phyloP scores from a whole-genome alignment of 2,797 vertebrate genomes.

The Balearica regulorum region DNA sequence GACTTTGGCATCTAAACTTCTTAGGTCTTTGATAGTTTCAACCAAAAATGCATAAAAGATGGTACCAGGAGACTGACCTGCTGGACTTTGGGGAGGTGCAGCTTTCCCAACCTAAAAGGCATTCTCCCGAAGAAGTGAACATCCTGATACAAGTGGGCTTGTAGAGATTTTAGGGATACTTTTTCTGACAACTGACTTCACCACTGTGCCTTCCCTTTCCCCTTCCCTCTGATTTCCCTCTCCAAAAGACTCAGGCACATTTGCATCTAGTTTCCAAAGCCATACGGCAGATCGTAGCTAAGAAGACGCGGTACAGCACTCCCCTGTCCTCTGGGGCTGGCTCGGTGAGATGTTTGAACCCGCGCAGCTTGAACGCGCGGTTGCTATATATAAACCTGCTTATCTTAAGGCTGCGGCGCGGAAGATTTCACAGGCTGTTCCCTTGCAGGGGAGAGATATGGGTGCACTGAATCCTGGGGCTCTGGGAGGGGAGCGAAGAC shows the following conservation, averaged over 20 bases:
- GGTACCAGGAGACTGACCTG: background rate
- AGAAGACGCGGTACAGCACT: background rate
- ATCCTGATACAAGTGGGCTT: background rate
- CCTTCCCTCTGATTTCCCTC: background rate
- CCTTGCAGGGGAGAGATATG: background rate
- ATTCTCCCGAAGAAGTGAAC: background rate
- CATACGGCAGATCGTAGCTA: background rate
- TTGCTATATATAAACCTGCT: background rate
- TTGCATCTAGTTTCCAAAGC: background rate
- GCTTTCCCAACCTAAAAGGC: background rate
- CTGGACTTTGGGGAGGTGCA: background rate
- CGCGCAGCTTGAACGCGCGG: background rate
- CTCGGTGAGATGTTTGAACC: background rate
- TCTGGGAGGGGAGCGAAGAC: background rate
- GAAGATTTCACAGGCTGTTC: background rate
- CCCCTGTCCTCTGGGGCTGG: background rate
- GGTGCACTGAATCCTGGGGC: background rate
- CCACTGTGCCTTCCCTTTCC: background rate
- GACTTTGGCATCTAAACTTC: background rate
- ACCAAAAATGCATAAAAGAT: background rate
- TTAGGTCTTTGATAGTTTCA: background rate
- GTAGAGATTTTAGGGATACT: background rate
- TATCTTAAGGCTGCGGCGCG: background rate
- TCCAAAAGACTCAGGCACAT: background rate
- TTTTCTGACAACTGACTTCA: background rate